Conservation (phyloP, 1,140 invertebrate genomes). For the Holotrichia oblita region DNA sequence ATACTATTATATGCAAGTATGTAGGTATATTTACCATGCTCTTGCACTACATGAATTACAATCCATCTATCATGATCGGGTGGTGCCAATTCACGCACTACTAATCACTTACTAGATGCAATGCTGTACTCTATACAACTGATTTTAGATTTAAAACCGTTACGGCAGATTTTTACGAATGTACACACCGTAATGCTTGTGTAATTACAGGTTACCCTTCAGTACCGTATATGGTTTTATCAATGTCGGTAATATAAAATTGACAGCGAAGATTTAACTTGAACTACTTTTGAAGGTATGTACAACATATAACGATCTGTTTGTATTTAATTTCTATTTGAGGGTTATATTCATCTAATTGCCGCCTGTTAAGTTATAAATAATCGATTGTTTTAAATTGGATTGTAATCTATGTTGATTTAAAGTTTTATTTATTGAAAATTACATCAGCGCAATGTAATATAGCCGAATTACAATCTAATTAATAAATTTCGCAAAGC, state of each 20-base stretch:
- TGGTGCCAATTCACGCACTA: constrained; percentile 11
- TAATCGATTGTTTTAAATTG: too few species aligned
- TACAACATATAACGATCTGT: neutral
- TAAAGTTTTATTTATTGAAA: too few species aligned
- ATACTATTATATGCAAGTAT: neutral
- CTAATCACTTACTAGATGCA: constrained; percentile 9
- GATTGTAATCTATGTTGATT: too few species aligned
- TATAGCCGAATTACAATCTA: too few species aligned
- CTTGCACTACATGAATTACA: neutral
- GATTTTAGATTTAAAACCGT: neutral
- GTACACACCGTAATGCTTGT: neutral
- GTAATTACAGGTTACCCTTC: constrained; percentile 25
- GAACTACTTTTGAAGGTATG: constrained; percentile 15
- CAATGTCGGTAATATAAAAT: constrained; percentile 5
- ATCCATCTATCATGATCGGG: constrained; percentile 8
- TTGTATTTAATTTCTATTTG: neutral
- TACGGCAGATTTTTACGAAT: neutral
- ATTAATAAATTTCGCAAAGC: too few species aligned
- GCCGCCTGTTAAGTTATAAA: too few species aligned
- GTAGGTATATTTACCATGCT: neutral
- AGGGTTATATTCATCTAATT: too few species aligned
- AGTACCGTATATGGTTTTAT: constrained; percentile 24
- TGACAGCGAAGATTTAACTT: constrained; percentile 6
- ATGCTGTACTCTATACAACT: neutral
- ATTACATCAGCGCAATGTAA: too few species aligned